Conservation (phyloP, 1,140 invertebrate genomes). For the Sinonovacula constricta region DNA sequence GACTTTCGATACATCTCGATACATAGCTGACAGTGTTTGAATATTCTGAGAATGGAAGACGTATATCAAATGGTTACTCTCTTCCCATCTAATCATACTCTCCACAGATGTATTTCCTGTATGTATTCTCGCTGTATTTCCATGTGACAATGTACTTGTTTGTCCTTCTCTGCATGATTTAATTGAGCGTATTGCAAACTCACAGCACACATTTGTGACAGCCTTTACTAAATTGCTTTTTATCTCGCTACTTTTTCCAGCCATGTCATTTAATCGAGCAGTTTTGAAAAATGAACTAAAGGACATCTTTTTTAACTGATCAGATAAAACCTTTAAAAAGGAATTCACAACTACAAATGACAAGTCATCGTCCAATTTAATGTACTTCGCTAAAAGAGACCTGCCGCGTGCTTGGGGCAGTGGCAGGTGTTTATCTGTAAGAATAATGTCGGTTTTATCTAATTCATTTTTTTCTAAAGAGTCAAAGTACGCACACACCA, state of each 20-base stretch:
- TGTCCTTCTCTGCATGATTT: constrained; percentile 52
- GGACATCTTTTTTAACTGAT: constrained; percentile 65
- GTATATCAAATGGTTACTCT: constrained; percentile 62
- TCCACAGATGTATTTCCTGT: neutral
- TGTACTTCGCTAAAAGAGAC: constrained; percentile 38
- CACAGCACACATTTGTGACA: constrained; percentile 50
- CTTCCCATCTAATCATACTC: constrained; percentile 62
- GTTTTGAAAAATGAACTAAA: constrained; percentile 57
- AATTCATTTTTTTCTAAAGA: constrained; percentile 25
- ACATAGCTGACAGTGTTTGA: constrained; percentile 60
- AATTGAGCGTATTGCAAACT: constrained; percentile 60
- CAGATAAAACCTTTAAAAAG: constrained; percentile 57
- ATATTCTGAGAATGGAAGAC: constrained; percentile 61
- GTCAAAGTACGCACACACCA: constrained; percentile 59
- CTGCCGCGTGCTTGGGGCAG: constrained; percentile 26
- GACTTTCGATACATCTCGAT: constrained; percentile 46
- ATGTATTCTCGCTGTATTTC: neutral
- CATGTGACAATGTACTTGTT: constrained; percentile 3
- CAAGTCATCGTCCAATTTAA: constrained; percentile 26
- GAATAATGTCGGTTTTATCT: constrained; percentile 50
- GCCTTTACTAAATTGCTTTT: constrained; percentile 51
- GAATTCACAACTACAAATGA: constrained; percentile 52
- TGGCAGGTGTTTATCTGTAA: constrained; percentile 22
- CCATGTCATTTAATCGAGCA: constrained; percentile 34
- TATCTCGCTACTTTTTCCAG: constrained; percentile 35